Evolutionary conservation across 2,888 invertebrate genomes (phyloP).

Genomic region (Hypomecis punctinalis): DNA sequence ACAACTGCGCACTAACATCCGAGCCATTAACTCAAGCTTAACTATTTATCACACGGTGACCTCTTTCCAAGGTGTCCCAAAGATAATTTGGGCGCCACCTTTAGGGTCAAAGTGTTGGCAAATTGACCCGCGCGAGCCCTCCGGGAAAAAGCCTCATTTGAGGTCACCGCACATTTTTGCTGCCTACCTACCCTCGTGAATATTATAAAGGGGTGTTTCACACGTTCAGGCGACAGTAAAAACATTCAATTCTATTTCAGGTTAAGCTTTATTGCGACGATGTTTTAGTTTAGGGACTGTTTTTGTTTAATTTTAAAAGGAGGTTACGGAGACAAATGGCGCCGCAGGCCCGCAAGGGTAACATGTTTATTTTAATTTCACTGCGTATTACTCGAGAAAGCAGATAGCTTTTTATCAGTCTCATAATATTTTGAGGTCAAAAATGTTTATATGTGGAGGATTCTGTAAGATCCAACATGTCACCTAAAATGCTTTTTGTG

Average conservation of each 20-base stretch:
- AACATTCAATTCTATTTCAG: constrained; percentile 58
- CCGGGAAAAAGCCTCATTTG: constrained; percentile 62
- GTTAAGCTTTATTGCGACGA: constrained; percentile 60
- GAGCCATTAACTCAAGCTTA: constrained; percentile 67
- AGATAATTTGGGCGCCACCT: constrained; percentile 71
- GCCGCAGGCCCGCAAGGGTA: constrained; percentile 1
- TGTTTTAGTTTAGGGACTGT: constrained; percentile 41
- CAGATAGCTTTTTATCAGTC: not conserved
- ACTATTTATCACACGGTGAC: constrained; percentile 70
- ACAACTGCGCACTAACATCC: constrained; percentile 52
- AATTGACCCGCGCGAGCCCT: constrained; percentile 66
- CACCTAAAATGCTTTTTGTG: too few relatives aligned
- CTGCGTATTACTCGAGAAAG: not conserved
- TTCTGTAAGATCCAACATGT: too few relatives aligned
- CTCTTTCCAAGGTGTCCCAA: constrained; percentile 67
- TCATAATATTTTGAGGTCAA: not conserved
- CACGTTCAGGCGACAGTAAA: constrained; percentile 65
- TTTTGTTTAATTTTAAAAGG: constrained; percentile 42
- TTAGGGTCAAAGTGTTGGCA: constrained; percentile 70
- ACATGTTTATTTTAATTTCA: constrained; percentile 25
- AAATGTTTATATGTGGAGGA: not conserved
- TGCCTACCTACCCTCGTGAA: constrained; percentile 59
- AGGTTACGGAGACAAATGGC: constrained; percentile 20
- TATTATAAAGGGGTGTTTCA: constrained; percentile 71
- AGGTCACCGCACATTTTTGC: constrained; percentile 70